Evolutionary conservation across 2,113 vertebrate genomes (phyloP).

Genomic region (Oplegnathus fasciatus): DNA sequence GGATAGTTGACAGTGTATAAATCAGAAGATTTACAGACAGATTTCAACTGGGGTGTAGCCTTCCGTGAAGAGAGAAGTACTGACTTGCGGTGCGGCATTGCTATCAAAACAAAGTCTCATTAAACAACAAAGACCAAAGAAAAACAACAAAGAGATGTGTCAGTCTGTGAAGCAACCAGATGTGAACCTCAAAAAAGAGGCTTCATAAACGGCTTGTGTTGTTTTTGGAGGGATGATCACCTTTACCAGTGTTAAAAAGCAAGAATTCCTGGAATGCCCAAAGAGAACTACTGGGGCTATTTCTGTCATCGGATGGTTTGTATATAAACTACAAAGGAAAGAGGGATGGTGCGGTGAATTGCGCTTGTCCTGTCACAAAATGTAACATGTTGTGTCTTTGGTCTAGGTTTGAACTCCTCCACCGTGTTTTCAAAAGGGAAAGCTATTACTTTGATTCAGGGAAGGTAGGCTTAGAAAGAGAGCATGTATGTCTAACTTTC

Average conservation of each 20-base stretch:
- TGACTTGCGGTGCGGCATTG: slow-evolving; percentile 22
- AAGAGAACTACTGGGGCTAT: slow-evolving; percentile 40
- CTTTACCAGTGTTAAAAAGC: slow-evolving; percentile 39
- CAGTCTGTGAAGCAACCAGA: slow-evolving; percentile 42
- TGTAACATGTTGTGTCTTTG: slow-evolving; percentile 30
- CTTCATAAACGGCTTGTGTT: slow-evolving; percentile 27
- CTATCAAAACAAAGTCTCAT: slow-evolving; percentile 55
- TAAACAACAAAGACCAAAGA: slow-evolving; percentile 55
- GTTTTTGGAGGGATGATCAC: slow-evolving; percentile 39
- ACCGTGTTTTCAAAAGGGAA: slow-evolving; percentile 41
- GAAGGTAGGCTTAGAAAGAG: slow-evolving; percentile 16
- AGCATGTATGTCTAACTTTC: slow-evolving; percentile 36
- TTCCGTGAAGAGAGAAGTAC: slow-evolving; percentile 25
- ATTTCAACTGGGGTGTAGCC: slow-evolving; percentile 19
- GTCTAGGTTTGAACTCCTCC: slow-evolving; percentile 38
- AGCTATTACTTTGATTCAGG: slow-evolving; percentile 51
- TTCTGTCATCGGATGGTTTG: slow-evolving; percentile 43
- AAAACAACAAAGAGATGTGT: slow-evolving; percentile 53
- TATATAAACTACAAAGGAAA: slow-evolving; percentile 67
- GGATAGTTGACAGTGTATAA: neutral
- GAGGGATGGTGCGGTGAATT: slow-evolving; percentile 7
- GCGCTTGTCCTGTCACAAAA: slow-evolving; percentile 27
- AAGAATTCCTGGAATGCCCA: slow-evolving; percentile 40
- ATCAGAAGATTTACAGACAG: slow-evolving; percentile 34
- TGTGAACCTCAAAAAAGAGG: slow-evolving; percentile 22